Percentiles rank a stretch among this genome's conserved stretches.
Conservation (phyloP, 2,113 vertebrate genomes). For the Phrynosoma platyrhinos region DNA sequence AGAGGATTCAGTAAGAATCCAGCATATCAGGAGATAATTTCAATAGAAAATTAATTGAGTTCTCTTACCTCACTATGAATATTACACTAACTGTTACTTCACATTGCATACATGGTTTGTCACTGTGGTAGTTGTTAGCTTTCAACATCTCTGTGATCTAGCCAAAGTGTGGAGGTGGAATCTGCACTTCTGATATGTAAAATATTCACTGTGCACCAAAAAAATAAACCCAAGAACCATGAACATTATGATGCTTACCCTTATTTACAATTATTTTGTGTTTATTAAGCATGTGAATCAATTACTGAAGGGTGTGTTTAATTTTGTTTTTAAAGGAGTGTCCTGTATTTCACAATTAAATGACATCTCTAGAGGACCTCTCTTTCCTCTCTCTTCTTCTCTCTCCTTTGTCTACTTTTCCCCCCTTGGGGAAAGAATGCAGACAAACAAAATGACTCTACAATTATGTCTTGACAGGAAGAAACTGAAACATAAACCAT, state of each 20-base stretch:
- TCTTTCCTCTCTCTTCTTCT: neutral
- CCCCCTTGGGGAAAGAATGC: slow-evolving; percentile 18
- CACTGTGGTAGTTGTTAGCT: slow-evolving; percentile 38
- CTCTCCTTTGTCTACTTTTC: neutral
- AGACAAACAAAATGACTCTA: slow-evolving; percentile 29
- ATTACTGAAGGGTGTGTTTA: slow-evolving; percentile 6
- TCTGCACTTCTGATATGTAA: slow-evolving; percentile 50
- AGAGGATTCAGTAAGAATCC: slow-evolving; percentile 54
- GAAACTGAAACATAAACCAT: slow-evolving; percentile 6
- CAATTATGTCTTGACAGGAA: slow-evolving; percentile 41
- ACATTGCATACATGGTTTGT: slow-evolving; percentile 51
- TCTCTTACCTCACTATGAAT: slow-evolving; percentile 45
- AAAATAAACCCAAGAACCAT: neutral
- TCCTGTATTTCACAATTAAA: slow-evolving; percentile 22
- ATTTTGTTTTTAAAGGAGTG: neutral
- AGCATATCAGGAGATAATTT: slow-evolving; percentile 60
- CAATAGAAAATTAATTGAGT: slow-evolving; percentile 69
- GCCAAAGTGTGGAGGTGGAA: slow-evolving; percentile 48
- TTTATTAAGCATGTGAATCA: slow-evolving; percentile 28
- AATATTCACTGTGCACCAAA: slow-evolving; percentile 36
- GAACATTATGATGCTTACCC: neutral
- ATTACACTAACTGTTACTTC: neutral
- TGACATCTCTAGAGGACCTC: neutral
- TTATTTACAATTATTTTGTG: slow-evolving; percentile 32
- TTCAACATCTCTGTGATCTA: slow-evolving; percentile 51